Conservation (phyloP, 2,888 invertebrate genomes). For the Theretra japonica region DNA sequence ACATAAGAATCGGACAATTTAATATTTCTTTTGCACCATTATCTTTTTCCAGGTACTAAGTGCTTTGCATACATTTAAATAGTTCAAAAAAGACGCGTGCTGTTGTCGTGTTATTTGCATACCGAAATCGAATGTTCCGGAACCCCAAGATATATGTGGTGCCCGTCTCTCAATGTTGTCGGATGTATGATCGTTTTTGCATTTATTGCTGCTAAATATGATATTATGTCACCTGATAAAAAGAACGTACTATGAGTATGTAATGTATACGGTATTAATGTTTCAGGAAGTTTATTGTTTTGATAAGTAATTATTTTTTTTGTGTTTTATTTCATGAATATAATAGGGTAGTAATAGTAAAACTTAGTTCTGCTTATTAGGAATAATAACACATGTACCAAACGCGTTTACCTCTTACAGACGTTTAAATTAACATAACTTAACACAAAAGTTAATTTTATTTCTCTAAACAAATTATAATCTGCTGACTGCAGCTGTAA, state of each 20-base stretch:
- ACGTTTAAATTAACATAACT: no score
- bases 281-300: neutral
- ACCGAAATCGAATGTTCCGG: constrained; percentile 54
- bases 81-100: constrained; percentile 69
- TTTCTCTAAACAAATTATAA: no score
- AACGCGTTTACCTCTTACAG: no score
- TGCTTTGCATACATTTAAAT: constrained; percentile 76
- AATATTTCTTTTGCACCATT: constrained; percentile 71
- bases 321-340: neutral
- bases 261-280: neutral
- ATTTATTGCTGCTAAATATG: constrained; percentile 35
- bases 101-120: constrained; percentile 59
- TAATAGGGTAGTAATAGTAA: no score
- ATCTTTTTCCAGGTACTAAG: constrained; percentile 72
- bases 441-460: no score
- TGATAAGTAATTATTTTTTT: neutral
- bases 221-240: constrained; percentile 19
- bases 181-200: constrained; percentile 47
- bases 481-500: no score
- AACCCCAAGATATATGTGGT: constrained; percentile 44
- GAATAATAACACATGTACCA: no score
- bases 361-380: no score
- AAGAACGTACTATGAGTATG: neutral
- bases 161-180: constrained; percentile 45
- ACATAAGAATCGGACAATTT: constrained; percentile 73